phyloP scores from a whole-genome alignment of 2,888 invertebrate species.

The Creontiades dilutus region DNA sequence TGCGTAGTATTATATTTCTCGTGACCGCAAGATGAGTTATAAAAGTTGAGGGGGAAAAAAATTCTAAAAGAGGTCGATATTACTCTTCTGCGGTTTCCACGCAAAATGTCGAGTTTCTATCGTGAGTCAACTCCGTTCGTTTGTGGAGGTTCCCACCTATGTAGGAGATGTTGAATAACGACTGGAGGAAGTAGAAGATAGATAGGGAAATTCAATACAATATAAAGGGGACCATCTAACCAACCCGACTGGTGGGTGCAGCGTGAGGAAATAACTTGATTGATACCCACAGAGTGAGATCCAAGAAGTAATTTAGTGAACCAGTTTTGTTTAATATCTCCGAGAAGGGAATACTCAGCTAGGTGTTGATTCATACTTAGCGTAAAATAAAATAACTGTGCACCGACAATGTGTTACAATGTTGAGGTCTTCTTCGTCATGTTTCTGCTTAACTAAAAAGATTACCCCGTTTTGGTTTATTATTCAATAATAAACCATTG shows the following conservation, averaged over 20 bases:
- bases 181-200: slow-evolving; percentile 16
- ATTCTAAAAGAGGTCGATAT: background rate
- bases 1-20: background rate
- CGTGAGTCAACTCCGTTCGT: slow-evolving; percentile 46
- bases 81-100: slow-evolving; percentile 7
- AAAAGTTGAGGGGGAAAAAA: background rate
- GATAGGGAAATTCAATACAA: slow-evolving; percentile 14
- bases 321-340: background rate
- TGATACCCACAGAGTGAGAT: background rate
- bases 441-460: no score
- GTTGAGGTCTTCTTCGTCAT: no score
- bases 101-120: slow-evolving; percentile 24
- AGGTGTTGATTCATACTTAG: no score
- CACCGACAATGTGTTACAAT: no score
- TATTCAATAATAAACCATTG: no score
- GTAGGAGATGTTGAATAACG: slow-evolving; percentile 7
- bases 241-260: background rate
- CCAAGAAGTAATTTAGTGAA: slow-evolving; percentile 22
- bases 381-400: no score
- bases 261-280: slow-evolving; percentile 23
- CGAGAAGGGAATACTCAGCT: background rate
- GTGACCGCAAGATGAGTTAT: background rate
- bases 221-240: background rate
- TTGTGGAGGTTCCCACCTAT: slow-evolving; percentile 43
- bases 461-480: no score